phyloP scores from a whole-genome alignment of 2,797 vertebrate genomes.

The Chaetodon trifasciatus region DNA sequence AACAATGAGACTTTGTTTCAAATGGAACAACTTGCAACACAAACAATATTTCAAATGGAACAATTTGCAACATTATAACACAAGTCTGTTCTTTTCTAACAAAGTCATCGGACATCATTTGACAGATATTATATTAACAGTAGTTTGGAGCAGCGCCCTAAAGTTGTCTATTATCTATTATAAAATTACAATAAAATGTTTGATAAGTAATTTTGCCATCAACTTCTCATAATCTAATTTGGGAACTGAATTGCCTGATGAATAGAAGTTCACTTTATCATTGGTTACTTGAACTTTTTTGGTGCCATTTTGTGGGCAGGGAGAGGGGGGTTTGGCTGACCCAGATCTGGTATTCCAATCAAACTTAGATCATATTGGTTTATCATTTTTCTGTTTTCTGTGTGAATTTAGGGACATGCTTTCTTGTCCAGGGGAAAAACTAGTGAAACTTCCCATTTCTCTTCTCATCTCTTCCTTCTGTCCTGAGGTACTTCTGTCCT shows the following conservation, averaged over 20 bases:
- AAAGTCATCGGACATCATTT: not conserved
- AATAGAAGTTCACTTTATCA: not conserved
- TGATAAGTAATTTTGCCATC: too few relatives aligned
- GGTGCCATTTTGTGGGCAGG: not conserved
- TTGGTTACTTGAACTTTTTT: not conserved
- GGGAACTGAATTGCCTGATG: too few relatives aligned
- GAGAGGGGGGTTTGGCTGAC: not conserved
- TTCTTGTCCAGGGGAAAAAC: not conserved
- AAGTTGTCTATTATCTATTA: too few relatives aligned
- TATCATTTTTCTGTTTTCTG: slow-evolving; percentile 2
- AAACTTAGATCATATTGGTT: not conserved
- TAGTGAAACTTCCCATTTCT: not conserved
- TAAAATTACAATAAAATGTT: too few relatives aligned
- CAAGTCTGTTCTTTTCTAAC: not conserved
- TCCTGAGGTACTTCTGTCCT: not conserved
- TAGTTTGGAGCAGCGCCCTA: too few relatives aligned
- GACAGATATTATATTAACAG: too few relatives aligned
- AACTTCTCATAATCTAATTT: too few relatives aligned
- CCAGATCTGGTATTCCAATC: not conserved
- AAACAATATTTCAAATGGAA: not conserved
- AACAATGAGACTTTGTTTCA: not conserved
- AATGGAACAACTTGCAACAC: not conserved
- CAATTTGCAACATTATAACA: not conserved
- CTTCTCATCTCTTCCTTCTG: not conserved
- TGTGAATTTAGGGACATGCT: not conserved